Conservation (phyloP, 1,140 invertebrate genomes). For the Drosophila nasuta region DNA sequence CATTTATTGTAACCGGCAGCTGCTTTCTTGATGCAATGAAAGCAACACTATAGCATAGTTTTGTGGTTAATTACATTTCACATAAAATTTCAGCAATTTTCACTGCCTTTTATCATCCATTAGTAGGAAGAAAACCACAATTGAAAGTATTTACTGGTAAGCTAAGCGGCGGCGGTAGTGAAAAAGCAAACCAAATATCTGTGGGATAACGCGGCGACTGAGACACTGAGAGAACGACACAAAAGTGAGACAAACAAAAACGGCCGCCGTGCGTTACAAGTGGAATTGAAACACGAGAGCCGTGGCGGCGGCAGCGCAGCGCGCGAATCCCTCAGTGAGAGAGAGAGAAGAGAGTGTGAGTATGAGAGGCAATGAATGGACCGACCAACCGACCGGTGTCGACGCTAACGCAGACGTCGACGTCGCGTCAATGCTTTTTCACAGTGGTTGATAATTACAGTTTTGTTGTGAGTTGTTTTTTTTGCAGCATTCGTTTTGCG, state of each 20-base stretch:
- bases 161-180: conserved; percentile 26
- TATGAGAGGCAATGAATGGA: conserved; percentile 55
- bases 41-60: conserved; percentile 30
- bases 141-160: conserved; percentile 62
- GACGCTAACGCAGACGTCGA: conserved; percentile 11
- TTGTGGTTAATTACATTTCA: conserved; percentile 33
- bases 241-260: conserved; percentile 44
- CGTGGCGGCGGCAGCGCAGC: background rate
- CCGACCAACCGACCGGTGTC: conserved; percentile 16
- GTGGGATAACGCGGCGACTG: conserved; percentile 68
- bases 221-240: conserved; percentile 31
- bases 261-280: conserved; percentile 56
- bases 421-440: conserved; percentile 42
- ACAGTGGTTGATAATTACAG: conserved; percentile 75
- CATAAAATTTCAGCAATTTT: conserved; percentile 37
- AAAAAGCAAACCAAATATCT: conserved; percentile 61
- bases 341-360: conserved; percentile 7
- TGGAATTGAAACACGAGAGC: conserved; percentile 66
- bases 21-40: conserved; percentile 36
- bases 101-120: conserved; percentile 20
- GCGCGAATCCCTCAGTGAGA: background rate
- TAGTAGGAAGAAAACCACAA: conserved; percentile 31
- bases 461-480: conserved; percentile 12
- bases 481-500: conserved; percentile 33
- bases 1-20: background rate